A percentile compares a stretch with the other conserved stretches of the same genome.
phyloP scores from a whole-genome alignment of 2,113 vertebrate species.

The Psettodes erumei region DNA sequence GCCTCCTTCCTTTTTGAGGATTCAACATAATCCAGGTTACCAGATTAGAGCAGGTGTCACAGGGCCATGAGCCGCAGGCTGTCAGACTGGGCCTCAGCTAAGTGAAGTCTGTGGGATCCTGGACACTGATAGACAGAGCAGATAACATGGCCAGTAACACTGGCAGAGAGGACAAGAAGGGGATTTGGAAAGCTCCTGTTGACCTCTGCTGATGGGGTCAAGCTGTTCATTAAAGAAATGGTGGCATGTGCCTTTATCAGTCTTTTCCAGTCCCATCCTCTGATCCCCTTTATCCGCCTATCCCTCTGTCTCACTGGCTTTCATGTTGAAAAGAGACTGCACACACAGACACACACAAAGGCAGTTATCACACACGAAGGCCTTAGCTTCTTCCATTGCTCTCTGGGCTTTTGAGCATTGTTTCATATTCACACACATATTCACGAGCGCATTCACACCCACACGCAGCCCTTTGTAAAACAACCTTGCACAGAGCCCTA shows the following conservation, averaged over 20 bases:
- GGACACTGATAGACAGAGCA: constrained; percentile 75
- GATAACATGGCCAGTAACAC: constrained; percentile 67
- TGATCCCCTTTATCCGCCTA: constrained; percentile 76
- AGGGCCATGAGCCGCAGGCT: constrained; percentile 65
- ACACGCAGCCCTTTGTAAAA: constrained; percentile 30
- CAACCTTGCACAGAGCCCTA: constrained; percentile 61
- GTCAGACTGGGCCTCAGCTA: constrained; percentile 66
- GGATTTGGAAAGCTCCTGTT: constrained; percentile 74
- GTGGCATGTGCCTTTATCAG: constrained; percentile 78
- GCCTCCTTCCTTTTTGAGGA: constrained; percentile 60
- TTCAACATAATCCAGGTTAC: constrained; percentile 73
- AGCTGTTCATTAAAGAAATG: constrained; percentile 80
- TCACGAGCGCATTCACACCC: constrained; percentile 47
- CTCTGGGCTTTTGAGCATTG: constrained; percentile 36
- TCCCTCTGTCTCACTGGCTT: constrained; percentile 65
- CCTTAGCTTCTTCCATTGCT: constrained; percentile 54
- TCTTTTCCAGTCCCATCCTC: constrained; percentile 71
- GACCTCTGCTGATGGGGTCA: constrained; percentile 80
- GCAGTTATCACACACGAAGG: constrained; percentile 58
- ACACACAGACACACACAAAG: constrained; percentile 53
- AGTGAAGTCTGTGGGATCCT: constrained; percentile 70
- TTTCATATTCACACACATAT: constrained; percentile 54
- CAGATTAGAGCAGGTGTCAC: constrained; percentile 76
- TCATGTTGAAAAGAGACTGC: constrained; percentile 67
- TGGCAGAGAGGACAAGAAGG: constrained; percentile 57